Evolutionary conservation across 2,888 invertebrate species (phyloP).

Genomic region (Cetonia aurata): DNA sequence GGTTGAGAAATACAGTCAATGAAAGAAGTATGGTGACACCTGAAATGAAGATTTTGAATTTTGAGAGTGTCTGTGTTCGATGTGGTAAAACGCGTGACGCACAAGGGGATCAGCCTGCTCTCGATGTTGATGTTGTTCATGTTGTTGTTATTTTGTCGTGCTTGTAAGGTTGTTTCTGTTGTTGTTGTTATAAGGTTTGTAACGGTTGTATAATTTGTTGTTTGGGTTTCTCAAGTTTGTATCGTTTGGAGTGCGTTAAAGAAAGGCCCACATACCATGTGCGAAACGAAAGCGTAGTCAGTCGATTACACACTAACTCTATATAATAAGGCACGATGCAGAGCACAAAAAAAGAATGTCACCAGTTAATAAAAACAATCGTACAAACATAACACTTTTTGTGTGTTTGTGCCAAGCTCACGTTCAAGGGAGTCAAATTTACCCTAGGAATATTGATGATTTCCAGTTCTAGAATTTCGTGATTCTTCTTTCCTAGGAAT

Average conservation of each 20-base stretch:
- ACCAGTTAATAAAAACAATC: no score
- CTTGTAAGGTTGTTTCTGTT: constrained; percentile 25
- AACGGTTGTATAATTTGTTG: neutral
- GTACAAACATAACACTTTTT: no score
- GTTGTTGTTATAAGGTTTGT: constrained; percentile 31
- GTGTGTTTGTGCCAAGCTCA: no score
- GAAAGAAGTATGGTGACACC: constrained; percentile 97
- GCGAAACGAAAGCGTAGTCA: no score
- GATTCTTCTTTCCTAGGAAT: no score
- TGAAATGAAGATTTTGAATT: constrained; percentile 72
- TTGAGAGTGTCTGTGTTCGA: constrained; percentile 62
- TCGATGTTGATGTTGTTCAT: constrained; percentile 48
- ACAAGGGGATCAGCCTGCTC: constrained; percentile 50
- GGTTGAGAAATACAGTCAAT: constrained; percentile 97
- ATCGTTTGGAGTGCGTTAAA: constrained; percentile 20
- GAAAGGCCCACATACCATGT: no score
- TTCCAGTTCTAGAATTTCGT: no score
- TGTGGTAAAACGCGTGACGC: constrained; percentile 51
- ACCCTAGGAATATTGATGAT: no score
- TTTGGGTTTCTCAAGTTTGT: constrained; percentile 29
- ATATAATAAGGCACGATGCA: no score
- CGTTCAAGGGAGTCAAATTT: no score
- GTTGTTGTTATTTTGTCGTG: constrained; percentile 45
- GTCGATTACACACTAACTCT: no score
- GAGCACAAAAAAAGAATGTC: no score